A percentile compares a stretch with the other conserved stretches of the same genome.
Evolutionary conservation across 2,888 invertebrate species (phyloP).

Genomic region (Schizotus pectinicornis): DNA sequence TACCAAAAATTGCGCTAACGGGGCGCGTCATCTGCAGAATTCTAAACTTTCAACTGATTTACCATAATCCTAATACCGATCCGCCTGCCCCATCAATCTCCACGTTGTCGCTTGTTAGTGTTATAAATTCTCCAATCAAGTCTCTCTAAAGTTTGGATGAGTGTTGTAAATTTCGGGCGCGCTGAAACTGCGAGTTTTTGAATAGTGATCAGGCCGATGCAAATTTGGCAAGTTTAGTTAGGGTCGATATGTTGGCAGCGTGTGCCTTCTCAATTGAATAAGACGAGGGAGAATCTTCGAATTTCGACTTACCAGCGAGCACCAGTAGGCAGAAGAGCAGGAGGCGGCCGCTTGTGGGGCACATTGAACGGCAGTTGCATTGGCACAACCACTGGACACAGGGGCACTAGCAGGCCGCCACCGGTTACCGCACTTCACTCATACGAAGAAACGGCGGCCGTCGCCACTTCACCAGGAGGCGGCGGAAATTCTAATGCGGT

Average conservation of each 20-base stretch:
- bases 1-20: neutral
- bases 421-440: constrained; percentile 27
- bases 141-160: too few relatives aligned
- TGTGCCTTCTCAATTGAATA: neutral
- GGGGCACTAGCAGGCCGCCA: constrained; percentile 30
- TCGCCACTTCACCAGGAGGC: constrained; percentile 44
- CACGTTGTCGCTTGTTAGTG: too few relatives aligned
- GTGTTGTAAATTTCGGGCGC: constrained; percentile 6
- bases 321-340: constrained; percentile 47
- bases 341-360: constrained; percentile 41
- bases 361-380: constrained; percentile 48
- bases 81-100: too few relatives aligned
- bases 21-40: neutral
- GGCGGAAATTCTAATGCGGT: constrained; percentile 53
- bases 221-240: too few relatives aligned
- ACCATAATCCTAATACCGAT: neutral
- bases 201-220: constrained; percentile 12
- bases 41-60: constrained; percentile 3
- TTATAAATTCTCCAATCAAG: too few relatives aligned
- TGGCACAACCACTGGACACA: constrained; percentile 40
- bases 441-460: constrained; percentile 20
- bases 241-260: neutral
- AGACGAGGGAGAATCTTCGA: neutral
- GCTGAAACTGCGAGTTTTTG: constrained; percentile 19
- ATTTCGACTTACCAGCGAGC: constrained; percentile 46